Evolutionary conservation across 2,888 invertebrate genomes (phyloP), one percentile per base, ranked within the genome.

Genomic region (Parnassius glacialis): DNA sequence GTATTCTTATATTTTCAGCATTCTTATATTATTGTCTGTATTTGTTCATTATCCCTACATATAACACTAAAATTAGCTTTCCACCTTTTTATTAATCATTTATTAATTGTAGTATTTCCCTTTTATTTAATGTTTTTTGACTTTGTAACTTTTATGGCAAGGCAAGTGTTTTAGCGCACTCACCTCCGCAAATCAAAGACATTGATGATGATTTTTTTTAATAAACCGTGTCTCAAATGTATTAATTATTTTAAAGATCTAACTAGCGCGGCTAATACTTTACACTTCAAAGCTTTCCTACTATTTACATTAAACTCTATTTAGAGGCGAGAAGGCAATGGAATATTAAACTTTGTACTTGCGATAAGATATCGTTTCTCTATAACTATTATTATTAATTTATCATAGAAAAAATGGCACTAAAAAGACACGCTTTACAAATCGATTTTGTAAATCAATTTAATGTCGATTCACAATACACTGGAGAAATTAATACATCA

Each of bases 111-210:
- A 34, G 34, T 34, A 34, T 34, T 34, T 34, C 34, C 34, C 5
- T 34, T 34, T 34, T 34, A 34, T 34, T 34, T 34, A 34, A 34
- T 34, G 34, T 34, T 34, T 34, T 7, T 7, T 34, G 7, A 34
- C 34, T 34, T 34, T 7, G 34, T 48, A 48, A 61, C 61, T 70
- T 69, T 66, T 71, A 71, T 63, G 72, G 71, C 70, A 71, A 68
- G 71, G 68, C 62, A 68, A 72, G 66, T 53, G 52, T 64, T 60
- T 62, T 60, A 34, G 68, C 34, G 65, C 71, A 88, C 90, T 90
- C 77, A 91, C 90, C 90, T 87, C 90, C 88, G 74, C 90, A 90
- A 70, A 91, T 84, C 41, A 91, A 78, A 81, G 90, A 89, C 90
- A 91, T 91, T 73, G 75, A 72, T 70, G 78, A 73, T 75, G 71